A percentile compares a stretch with the other conserved stretches of the same genome.
These are phyloP conservation scores for Eulithis prunata DNA, from an alignment of 2,888 invertebrate genomes.

Conservation along the genomic window DNA sequence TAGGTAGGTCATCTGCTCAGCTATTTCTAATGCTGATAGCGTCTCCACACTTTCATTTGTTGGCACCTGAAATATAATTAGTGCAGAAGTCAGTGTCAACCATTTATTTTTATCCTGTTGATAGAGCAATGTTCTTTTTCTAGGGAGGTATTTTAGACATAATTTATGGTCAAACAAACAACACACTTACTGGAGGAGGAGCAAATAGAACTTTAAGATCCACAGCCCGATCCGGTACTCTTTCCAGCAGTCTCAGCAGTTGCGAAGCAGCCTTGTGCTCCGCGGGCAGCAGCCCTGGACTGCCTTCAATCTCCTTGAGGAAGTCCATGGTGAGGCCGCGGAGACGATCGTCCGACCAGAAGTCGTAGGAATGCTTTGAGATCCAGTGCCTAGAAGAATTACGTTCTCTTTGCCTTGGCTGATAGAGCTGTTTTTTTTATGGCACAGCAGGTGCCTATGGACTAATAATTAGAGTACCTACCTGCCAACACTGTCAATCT, in stretches of 20 bases:
- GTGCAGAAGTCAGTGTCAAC: too few relatives aligned
- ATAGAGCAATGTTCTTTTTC: too few relatives aligned
- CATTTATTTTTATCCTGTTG: too few relatives aligned
- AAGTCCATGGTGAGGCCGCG: slow-evolving; percentile 92
- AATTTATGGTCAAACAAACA: too few relatives aligned
- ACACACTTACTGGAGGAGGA: slow-evolving; percentile 85
- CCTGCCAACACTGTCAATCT: too few relatives aligned
- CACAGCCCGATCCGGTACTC: slow-evolving; percentile 88
- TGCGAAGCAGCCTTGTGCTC: slow-evolving; percentile 96
- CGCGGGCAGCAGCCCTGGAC: slow-evolving; percentile 92
- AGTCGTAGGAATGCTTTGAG: slow-evolving; percentile 95
- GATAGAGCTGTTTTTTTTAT: too few relatives aligned
- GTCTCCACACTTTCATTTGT: slow-evolving; percentile 94
- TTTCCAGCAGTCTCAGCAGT: slow-evolving; percentile 89
- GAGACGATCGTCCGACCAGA: slow-evolving; percentile 90
- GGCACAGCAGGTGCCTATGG: too few relatives aligned
- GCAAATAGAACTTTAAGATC: slow-evolving; percentile 88
- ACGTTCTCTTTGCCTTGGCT: background rate
- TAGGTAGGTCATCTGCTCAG: slow-evolving; percentile 95
- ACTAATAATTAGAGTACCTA: too few relatives aligned
- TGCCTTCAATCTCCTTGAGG: slow-evolving; percentile 93
- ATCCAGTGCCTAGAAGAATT: slow-evolving; percentile 90
- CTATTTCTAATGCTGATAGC: slow-evolving; percentile 94
- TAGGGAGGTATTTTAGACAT: too few relatives aligned
- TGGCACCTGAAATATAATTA: slow-evolving; percentile 83